These are phyloP conservation scores for Eptatretus atami DNA, from an alignment of 2,797 vertebrate genomes.

Conservation along the genomic window DNA sequence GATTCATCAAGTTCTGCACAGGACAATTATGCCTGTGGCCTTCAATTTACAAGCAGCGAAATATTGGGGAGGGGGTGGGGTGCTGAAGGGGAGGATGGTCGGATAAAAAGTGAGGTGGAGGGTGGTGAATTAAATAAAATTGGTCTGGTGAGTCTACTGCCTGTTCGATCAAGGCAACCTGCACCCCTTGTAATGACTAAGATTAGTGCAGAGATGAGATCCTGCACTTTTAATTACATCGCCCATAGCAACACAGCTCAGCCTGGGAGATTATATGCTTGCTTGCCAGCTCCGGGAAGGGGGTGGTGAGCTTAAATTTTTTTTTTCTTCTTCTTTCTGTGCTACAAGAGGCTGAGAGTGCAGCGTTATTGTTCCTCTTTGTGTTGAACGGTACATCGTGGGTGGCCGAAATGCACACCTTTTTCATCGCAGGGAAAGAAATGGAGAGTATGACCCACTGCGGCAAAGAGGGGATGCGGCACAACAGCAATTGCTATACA, in stretches of 20 bases:
- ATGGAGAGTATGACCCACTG: too few relatives aligned
- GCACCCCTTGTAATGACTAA: conserved; percentile 5
- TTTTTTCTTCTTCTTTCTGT: background rate
- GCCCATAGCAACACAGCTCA: conserved; percentile 38
- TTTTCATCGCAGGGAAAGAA: too few relatives aligned
- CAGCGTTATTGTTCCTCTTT: too few relatives aligned
- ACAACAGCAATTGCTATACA: too few relatives aligned
- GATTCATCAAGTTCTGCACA: conserved; percentile 3
- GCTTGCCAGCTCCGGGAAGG: background rate
- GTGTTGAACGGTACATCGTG: too few relatives aligned
- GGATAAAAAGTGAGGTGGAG: too few relatives aligned
- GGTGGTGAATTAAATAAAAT: background rate
- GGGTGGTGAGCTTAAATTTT: background rate
- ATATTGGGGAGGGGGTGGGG: background rate
- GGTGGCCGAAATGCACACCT: too few relatives aligned
- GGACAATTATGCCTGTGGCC: conserved; percentile 1
- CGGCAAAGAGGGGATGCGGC: too few relatives aligned
- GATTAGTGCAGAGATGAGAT: conserved; percentile 24
- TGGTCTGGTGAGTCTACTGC: background rate
- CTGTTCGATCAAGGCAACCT: conserved; percentile 5
- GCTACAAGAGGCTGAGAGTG: background rate
- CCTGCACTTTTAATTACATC: conserved; percentile 50
- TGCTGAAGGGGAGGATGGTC: background rate
- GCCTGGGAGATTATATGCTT: conserved; percentile 1
- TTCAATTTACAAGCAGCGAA: background rate